phyloP scores from a whole-genome alignment of 2,797 vertebrate genomes.

The Alca torda region DNA sequence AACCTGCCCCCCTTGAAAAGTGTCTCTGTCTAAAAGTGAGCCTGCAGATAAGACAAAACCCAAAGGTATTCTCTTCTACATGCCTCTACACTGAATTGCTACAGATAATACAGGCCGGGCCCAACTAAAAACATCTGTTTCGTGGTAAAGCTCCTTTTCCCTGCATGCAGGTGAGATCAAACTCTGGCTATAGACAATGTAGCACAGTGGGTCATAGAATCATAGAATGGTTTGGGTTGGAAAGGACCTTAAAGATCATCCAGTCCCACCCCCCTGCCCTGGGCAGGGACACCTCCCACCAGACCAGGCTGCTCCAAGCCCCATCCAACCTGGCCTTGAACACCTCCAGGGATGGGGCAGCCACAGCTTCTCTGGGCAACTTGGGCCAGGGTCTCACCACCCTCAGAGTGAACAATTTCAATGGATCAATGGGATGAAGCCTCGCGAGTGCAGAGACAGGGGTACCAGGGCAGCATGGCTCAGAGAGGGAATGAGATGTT shows the following conservation, averaged over 20 bases:
- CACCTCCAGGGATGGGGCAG: neutral
- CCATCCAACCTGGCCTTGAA: neutral
- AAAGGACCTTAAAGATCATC: neutral
- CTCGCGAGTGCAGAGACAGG: neutral
- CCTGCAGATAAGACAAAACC: neutral
- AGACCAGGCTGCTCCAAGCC: neutral
- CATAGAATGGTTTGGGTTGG: neutral
- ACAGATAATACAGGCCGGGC: neutral
- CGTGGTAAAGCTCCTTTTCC: neutral
- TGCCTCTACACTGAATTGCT: neutral
- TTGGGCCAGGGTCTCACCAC: neutral
- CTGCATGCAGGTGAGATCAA: neutral
- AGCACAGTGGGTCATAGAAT: neutral
- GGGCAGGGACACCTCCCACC: neutral
- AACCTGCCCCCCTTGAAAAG: neutral
- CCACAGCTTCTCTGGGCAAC: neutral
- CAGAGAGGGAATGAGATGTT: neutral
- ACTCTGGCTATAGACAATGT: fast-evolving
- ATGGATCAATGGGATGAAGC: neutral
- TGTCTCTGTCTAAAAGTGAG: neutral
- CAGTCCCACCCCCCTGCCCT: neutral
- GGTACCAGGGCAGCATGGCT: fast-evolving
- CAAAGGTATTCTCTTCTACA: neutral
- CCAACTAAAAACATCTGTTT: neutral
- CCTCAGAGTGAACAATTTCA: neutral